Base-by-base conservation (phyloP, 2,113 vertebrate genomes). In the Orycteropus afer region DNA sequence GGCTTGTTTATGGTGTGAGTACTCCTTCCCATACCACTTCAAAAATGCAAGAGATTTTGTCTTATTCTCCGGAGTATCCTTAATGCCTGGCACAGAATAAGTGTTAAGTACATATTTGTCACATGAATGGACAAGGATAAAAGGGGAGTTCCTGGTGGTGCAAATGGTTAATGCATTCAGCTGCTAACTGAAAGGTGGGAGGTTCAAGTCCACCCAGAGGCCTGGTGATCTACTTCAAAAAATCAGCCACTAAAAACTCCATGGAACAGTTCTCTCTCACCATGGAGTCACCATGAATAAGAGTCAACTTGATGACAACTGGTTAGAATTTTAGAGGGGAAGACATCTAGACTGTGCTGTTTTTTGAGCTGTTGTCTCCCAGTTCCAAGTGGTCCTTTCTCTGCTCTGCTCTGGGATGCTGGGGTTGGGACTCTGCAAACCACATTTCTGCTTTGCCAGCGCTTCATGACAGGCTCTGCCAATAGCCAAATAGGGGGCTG, bases 391-490 rank as follows among this genome's bases (percentile, higher is more conserved):
- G 34, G 2, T 37, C 18, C 27, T 65, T 53, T 53, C 37, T 23
- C 25, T 2, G 1, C 17, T 47, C 34, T 25, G 34, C 57, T 78
- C 9, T 0, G 1, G 1, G 25, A 47, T 4, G 20, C 47, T 5
- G 65, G 57, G 49, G 40, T 17, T 61, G 18, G 0, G 59, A 15
- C n/a, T 10, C 71, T 20, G n/a, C n/a, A n/a, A n/a, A n/a, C n/a
- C 3, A 1, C 25, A 7, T 22, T 32, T 67, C 67, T 63, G 74
- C 74, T 74, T 53, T 23, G 57, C 79, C 23, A 45, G 87, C 20
- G 47, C 37, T 8, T 49, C 20, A 11, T 5, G 59, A 55, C 69
- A 42, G 1, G 23, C 87, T 61, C 37, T 40, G 61, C 25, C 15
- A 4, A 10, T 1, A 34, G 23, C 10, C 12, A 14, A 65, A 49